Evolutionary conservation across 2,113 vertebrate species (phyloP), one percentile per base, ranked within the genome.

Genomic region (Xyrauchen texanus): DNA sequence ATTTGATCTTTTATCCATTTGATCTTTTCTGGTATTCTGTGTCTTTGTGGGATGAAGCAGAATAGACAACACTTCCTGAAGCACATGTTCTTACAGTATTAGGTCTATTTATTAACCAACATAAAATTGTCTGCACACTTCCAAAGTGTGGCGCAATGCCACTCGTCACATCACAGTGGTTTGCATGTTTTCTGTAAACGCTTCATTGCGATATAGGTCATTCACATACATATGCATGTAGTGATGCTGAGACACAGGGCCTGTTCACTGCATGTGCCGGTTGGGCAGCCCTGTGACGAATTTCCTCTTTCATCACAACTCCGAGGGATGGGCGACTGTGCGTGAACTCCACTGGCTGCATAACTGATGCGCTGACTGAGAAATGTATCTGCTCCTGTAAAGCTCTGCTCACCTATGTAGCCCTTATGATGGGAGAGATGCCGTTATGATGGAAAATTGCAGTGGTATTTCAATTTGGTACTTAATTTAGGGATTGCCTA

Each of bases 341-440:
- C 45, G 2, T 9, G 46, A 63, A 74, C 58, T 63, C 15, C 58
- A 13, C 71, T 49, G 58, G 45, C 46, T 74, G 71, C 71, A 49
- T 49, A 61, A 62, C n/a, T 6, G 6, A 58, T 15, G 55, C 55
- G n/a, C 55, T n/a, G 55, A 11, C 55, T 58, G 55, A 58, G 55
- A 58, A 58, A 58, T 58, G 16, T 58, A 74, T 58, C 58, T 62
- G 71, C 69, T 72, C 42, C n/a, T 46, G 55, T 72, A 72, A 47
- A 72, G 53, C 44, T 7, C 52, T 45, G 52, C n/a, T n/a, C 21
- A 1, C 21, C 21, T 34, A 34, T 34, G 21, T 34, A 34, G 49
- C 16, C 34, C 5, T 5, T 13, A 9, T 16, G 69, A 58, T 8
- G 8, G 57, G 57, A 5, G 70, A 16, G 45, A 49, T 62, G 58